phyloP scores from a whole-genome alignment of 2,113 vertebrate species.

The Archocentrus centrarchus region DNA sequence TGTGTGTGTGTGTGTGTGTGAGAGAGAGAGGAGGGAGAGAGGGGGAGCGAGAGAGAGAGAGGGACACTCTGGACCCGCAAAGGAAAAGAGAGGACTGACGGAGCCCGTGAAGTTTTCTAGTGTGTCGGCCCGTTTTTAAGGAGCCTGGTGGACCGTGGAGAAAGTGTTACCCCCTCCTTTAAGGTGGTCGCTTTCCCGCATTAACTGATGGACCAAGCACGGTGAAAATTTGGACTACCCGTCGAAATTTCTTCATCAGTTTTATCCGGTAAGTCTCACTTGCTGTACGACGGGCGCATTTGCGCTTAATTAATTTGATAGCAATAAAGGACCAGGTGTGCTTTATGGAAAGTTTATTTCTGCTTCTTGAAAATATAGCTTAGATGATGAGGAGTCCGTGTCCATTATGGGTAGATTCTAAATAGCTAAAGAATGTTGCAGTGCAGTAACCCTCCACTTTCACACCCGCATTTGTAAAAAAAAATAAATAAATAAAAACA shows the following conservation, averaged over 20 bases:
- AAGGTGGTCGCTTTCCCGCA: slow-evolving; percentile 23
- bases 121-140: slow-evolving; percentile 7
- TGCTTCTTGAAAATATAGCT: background rate
- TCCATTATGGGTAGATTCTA: slow-evolving; percentile 39
- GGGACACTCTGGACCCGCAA: background rate
- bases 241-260: slow-evolving; percentile 15
- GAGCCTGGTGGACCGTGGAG: background rate
- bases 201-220: slow-evolving; percentile 52
- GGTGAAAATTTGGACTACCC: slow-evolving; percentile 50
- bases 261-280: slow-evolving; percentile 60
- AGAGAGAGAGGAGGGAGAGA: no score
- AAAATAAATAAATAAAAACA: no score
- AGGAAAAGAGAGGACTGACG: slow-evolving; percentile 10
- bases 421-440: slow-evolving; percentile 30
- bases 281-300: background rate
- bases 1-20: no score
- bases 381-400: slow-evolving; percentile 1
- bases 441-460: background rate
- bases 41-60: background rate
- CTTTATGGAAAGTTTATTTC: background rate
- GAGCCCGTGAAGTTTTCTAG: slow-evolving; percentile 10
- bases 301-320: background rate
- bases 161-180: slow-evolving; percentile 16
- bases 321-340: background rate
- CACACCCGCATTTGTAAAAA: background rate